Evolutionary conservation across 2,797 vertebrate species (phyloP).

Genomic region (Manis crassicaudata): DNA sequence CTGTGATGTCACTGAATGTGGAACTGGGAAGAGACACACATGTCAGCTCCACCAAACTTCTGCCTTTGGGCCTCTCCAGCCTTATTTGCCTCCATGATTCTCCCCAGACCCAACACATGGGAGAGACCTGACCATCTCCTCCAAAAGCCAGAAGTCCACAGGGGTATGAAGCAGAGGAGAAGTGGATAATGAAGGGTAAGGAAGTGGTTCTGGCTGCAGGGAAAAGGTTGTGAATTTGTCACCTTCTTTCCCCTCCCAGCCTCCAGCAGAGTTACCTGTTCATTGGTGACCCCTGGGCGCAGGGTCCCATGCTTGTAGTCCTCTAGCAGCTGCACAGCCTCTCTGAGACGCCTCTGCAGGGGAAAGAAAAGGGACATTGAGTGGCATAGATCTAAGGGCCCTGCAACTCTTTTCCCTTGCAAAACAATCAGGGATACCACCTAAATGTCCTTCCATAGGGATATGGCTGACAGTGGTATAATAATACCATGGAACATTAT

Average conservation of each 20-base stretch:
- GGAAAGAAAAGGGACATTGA: not conserved
- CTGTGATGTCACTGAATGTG: not conserved
- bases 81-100: not conserved
- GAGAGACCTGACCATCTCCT: not conserved
- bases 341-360: conserved; percentile 90
- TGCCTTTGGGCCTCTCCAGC: not conserved
- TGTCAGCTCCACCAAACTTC: not conserved
- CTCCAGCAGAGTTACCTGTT: conserved; percentile 87
- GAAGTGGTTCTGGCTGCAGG: not conserved
- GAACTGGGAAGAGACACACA: not conserved
- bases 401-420: not conserved
- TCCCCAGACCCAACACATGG: not conserved
- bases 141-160: not conserved
- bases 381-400: not conserved
- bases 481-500: not conserved
- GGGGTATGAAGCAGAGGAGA: not conserved
- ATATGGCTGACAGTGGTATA: not conserved
- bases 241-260: not conserved
- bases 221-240: not conserved
- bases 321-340: conserved; percentile 91
- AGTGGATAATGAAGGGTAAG: not conserved
- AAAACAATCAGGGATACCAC: not conserved
- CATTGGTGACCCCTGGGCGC: conserved; percentile 90
- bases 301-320: conserved; percentile 89
- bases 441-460: not conserved